Percentiles rank a stretch among this genome's conserved stretches.
These are phyloP conservation scores for Dyspetes luteomarginatus DNA, from an alignment of 2,888 invertebrate species.

Conservation along the genomic window DNA sequence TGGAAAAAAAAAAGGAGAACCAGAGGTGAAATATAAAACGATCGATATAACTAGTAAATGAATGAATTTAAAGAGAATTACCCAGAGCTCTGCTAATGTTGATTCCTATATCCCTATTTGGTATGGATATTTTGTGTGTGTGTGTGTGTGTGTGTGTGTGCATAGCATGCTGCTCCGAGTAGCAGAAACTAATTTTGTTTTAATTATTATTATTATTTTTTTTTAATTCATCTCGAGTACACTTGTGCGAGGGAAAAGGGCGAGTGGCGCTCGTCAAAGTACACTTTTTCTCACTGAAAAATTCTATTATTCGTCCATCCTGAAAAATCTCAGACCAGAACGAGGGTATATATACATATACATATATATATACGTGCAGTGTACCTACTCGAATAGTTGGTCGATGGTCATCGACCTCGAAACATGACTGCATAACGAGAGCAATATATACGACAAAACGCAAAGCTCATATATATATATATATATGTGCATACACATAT, in stretches of 20 bases:
- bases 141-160: background rate
- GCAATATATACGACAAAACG: background rate
- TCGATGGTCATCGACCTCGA: conserved; percentile 67
- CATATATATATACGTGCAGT: conserved; percentile 28
- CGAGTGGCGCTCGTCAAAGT: conserved; percentile 8
- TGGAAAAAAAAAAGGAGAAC: conserved; percentile 18
- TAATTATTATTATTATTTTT: too few relatives aligned
- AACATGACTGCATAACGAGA: conserved; percentile 59
- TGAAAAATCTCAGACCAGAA: background rate
- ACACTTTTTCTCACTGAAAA: conserved; percentile 39
- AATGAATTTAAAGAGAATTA: conserved; percentile 62
- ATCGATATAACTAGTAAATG: conserved; percentile 64
- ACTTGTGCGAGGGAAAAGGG: conserved; percentile 32
- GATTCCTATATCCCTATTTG: conserved; percentile 35
- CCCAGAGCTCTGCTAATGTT: conserved; percentile 27
- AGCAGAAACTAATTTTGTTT: too few relatives aligned
- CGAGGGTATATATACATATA: conserved; percentile 34
- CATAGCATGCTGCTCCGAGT: conserved; percentile 8
- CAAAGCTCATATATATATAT: background rate
- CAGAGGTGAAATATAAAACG: conserved; percentile 29
- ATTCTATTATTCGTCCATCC: conserved; percentile 43
- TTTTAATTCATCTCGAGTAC: conserved; percentile 58
- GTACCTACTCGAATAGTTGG: conserved; percentile 59
- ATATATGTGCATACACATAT: background rate
- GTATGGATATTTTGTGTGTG: too few relatives aligned